These are phyloP conservation scores for Cyrtonyx montezumae DNA, from an alignment of 2,113 vertebrate genomes.

Conservation along the genomic window DNA sequence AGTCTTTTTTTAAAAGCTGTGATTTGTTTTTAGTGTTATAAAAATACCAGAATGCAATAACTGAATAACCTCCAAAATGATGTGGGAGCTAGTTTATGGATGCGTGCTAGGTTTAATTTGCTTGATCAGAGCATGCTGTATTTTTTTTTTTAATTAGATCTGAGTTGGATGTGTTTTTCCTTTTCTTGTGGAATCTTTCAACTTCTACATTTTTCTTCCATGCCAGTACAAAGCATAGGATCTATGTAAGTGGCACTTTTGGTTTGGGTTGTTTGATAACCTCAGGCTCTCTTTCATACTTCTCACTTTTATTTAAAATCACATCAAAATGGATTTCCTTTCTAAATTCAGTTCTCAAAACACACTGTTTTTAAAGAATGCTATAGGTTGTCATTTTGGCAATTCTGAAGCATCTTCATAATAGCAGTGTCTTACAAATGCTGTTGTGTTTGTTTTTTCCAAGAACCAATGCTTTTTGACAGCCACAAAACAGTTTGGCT, in stretches of 20 bases:
- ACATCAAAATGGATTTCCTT: not conserved
- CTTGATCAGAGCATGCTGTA: not conserved
- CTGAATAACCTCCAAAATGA: not conserved
- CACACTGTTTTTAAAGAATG: not conserved
- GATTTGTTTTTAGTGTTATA: not conserved
- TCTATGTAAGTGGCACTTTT: not conserved
- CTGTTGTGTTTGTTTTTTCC: not conserved
- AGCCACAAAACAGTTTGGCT: not conserved
- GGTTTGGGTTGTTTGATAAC: not conserved
- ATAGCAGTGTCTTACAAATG: not conserved
- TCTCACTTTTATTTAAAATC: not conserved
- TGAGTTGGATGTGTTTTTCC: not conserved
- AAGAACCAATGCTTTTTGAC: not conserved
- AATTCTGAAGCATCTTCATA: not conserved
- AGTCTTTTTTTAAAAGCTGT: not conserved
- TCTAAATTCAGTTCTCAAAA: not conserved
- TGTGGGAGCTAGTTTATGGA: not conserved
- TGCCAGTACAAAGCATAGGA: not conserved
- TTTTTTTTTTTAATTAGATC: not conserved
- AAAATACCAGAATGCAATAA: not conserved
- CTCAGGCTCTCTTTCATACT: not conserved
- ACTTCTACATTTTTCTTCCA: not conserved
- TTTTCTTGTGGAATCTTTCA: not conserved
- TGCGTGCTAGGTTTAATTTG: not conserved
- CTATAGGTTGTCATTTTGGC: not conserved